phyloP scores from a whole-genome alignment of 2,888 invertebrate species.

The Glomeris marginata region DNA sequence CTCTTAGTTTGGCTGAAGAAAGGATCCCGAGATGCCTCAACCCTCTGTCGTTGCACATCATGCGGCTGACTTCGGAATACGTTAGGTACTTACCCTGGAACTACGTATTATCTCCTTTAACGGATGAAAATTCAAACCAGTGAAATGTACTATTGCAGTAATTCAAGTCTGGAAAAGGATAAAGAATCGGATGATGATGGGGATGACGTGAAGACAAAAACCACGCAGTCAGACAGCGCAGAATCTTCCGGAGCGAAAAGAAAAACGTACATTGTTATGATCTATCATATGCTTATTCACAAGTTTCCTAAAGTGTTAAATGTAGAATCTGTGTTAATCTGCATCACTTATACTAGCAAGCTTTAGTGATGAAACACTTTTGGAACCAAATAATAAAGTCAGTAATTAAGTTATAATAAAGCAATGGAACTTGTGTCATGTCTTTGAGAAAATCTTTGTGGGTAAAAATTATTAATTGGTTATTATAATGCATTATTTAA shows the following conservation, averaged over 20 bases:
- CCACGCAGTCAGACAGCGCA: slow-evolving; percentile 24
- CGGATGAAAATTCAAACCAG: neutral
- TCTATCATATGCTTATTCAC: too few species aligned
- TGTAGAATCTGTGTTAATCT: too few species aligned
- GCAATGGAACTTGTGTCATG: too few species aligned
- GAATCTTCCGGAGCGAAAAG: neutral
- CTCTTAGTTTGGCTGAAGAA: slow-evolving; percentile 88
- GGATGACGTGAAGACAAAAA: slow-evolving; percentile 41
- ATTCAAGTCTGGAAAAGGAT: slow-evolving; percentile 28
- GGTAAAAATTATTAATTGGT: too few species aligned
- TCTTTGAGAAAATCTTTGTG: too few species aligned
- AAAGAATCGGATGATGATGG: slow-evolving; percentile 65
- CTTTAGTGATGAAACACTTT: too few species aligned
- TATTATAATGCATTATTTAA: too few species aligned
- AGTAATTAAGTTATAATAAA: too few species aligned
- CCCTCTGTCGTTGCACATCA: slow-evolving; percentile 85
- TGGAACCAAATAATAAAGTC: too few species aligned
- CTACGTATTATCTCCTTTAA: neutral
- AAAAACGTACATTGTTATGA: too few species aligned
- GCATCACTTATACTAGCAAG: too few species aligned
- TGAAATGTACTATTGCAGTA: slow-evolving; percentile 40
- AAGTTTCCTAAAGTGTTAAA: too few species aligned
- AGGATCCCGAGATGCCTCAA: slow-evolving; percentile 82
- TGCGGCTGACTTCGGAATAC: slow-evolving; percentile 82
- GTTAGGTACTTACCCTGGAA: slow-evolving; percentile 34